These are phyloP conservation scores for Ptychoptera albimana DNA, from an alignment of 2,888 invertebrate species.

Conservation along the genomic window DNA sequence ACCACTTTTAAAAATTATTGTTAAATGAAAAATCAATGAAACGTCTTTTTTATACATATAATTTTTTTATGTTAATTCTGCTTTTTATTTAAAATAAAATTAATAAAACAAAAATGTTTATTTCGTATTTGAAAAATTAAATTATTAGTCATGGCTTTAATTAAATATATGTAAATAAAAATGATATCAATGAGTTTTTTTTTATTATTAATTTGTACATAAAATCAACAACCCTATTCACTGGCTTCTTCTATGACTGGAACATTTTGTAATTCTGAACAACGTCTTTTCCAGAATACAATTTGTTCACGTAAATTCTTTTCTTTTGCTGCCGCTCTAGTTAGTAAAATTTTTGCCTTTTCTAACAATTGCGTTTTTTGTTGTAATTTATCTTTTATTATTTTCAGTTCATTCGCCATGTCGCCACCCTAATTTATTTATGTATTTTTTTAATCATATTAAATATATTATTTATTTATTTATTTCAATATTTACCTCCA, in stretches of 20 bases:
- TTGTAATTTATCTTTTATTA: conserved; percentile 37
- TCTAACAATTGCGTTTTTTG: conserved; percentile 43
- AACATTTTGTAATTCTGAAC: conserved; percentile 30
- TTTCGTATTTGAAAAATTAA: too few species aligned
- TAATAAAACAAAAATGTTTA: too few species aligned
- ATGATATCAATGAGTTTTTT: too few species aligned
- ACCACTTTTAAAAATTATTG: too few species aligned
- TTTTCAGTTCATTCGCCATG: conserved; percentile 28
- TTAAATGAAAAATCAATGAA: too few species aligned
- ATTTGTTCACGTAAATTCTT: conserved; percentile 40
- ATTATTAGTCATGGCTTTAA: too few species aligned
- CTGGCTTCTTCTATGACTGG: conserved; percentile 32
- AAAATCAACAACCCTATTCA: conserved; percentile 18
- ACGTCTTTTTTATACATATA: too few species aligned
- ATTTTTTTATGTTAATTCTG: too few species aligned
- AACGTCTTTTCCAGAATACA: conserved; percentile 26
- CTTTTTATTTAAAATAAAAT: too few species aligned
- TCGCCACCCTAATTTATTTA: not conserved
- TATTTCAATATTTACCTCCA: conserved; percentile 2
- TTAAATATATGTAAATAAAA: too few species aligned
- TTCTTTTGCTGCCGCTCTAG: conserved; percentile 46
- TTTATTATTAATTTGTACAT: not conserved
- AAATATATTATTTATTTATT: not conserved
- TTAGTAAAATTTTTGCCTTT: conserved; percentile 45
- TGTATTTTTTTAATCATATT: not conserved